Conservation (phyloP, 2,888 invertebrate species). For the Cataglyphis cursor region DNA sequence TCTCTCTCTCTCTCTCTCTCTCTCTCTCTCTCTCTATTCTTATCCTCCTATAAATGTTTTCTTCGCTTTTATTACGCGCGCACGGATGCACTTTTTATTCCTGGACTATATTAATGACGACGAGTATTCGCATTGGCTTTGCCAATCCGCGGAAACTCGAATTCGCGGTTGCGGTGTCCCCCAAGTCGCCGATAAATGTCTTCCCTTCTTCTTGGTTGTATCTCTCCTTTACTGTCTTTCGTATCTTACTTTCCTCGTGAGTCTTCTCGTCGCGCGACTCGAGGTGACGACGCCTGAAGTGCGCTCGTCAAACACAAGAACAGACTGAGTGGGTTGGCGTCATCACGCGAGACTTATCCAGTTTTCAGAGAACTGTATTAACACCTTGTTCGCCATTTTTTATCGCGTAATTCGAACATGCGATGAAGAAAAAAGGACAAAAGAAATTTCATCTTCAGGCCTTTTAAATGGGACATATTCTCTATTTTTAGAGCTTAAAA, state of each 20-base stretch:
- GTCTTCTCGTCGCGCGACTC: conserved; percentile 11
- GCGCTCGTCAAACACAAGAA: not conserved
- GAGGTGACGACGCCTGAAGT: not conserved
- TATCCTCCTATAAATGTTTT: not conserved
- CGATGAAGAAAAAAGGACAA: not conserved
- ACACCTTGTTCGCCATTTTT: not conserved
- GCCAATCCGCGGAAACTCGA: conserved; percentile 2
- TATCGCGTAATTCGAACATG: not conserved
- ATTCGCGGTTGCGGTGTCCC: not conserved
- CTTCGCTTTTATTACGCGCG: conserved; percentile 13
- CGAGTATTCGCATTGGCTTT: conserved; percentile 6
- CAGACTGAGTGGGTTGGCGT: not conserved
- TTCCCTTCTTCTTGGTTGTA: not conserved
- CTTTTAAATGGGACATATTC: not conserved
- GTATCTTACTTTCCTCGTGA: not conserved
- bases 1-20: not conserved
- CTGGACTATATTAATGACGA: conserved; percentile 2
- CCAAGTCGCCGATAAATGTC: not conserved
- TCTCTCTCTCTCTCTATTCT: not conserved
- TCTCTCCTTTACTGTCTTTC: not conserved
- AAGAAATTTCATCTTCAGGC: not conserved
- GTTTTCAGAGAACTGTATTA: not conserved
- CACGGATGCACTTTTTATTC: conserved; percentile 33
- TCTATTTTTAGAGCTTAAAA: not conserved
- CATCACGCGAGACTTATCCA: not conserved